Evolutionary conservation across 1,140 invertebrate species (phyloP).

Genomic region (Cyphomyrmex costatus): DNA sequence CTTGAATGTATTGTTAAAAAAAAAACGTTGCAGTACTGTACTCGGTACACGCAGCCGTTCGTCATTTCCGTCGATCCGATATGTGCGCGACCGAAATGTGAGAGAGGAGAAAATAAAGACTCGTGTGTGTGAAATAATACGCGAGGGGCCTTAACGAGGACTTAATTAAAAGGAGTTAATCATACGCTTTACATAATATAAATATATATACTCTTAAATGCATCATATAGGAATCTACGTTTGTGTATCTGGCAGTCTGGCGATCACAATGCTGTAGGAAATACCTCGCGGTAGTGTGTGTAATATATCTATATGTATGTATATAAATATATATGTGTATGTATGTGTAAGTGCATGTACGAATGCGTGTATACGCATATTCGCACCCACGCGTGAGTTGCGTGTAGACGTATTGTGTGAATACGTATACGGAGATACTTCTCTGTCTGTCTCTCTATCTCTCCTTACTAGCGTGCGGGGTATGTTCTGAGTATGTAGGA

Average conservation of each 20-base stretch:
- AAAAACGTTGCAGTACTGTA: conserved; percentile 57
- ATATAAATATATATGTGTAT: conserved; percentile 41
- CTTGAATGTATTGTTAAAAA: neutral
- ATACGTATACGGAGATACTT: conserved; percentile 5
- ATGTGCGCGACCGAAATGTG: conserved; percentile 20
- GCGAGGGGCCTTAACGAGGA: conserved; percentile 69
- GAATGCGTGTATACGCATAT: neutral
- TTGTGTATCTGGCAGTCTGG: conserved; percentile 82
- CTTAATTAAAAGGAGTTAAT: conserved; percentile 76
- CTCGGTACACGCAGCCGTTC: conserved; percentile 55
- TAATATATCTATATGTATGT: conserved; percentile 45
- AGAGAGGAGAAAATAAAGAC: conserved; percentile 49
- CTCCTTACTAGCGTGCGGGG: conserved; percentile 20
- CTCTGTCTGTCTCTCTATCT: conserved; percentile 22
- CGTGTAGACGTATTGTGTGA: neutral
- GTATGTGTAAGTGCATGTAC: neutral
- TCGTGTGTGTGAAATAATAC: conserved; percentile 62
- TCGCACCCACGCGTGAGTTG: conserved; percentile 7
- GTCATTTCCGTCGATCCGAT: conserved; percentile 58
- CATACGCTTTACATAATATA: conserved; percentile 75
- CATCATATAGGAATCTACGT: conserved; percentile 82
- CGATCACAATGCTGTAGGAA: conserved; percentile 78
- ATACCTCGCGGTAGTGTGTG: conserved; percentile 68
- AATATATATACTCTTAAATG: conserved; percentile 82
- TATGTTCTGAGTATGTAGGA: conserved; percentile 52